phyloP scores from a whole-genome alignment of 2,888 invertebrate genomes.

The Hydrotaea diabolus region DNA sequence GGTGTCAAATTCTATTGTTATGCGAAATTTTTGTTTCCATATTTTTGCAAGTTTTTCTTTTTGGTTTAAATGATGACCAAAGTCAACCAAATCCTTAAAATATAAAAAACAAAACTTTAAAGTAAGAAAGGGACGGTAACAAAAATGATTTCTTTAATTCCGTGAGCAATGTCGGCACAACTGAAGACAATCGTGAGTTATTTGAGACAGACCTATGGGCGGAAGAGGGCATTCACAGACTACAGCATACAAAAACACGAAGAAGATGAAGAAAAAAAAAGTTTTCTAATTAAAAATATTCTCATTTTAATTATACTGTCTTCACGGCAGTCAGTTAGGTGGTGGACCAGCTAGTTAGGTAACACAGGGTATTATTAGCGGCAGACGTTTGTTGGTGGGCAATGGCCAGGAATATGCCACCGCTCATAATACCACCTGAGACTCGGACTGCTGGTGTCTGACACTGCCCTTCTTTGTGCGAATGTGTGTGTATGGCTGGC shows the following conservation, averaged over 20 bases:
- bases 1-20: conserved; percentile 56
- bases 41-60: background rate
- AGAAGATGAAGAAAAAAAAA: too few species aligned
- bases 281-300: conserved; percentile 49
- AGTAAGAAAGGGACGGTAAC: background rate
- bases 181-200: conserved; percentile 31
- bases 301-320: conserved; percentile 15
- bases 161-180: background rate
- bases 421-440: too few species aligned
- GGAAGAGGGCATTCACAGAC: too few species aligned
- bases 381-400: background rate
- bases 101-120: background rate
- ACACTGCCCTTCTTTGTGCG: too few species aligned
- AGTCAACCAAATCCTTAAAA: conserved; percentile 2
- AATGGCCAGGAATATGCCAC: too few species aligned
- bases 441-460: too few species aligned
- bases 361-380: background rate
- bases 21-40: background rate
- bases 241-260: too few species aligned
- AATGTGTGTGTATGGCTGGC: background rate
- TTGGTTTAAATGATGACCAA: background rate
- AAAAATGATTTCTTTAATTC: background rate
- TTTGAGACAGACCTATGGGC: conserved; percentile 5
- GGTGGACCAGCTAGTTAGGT: background rate
- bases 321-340: background rate